These are phyloP conservation scores for Anagyrus pseudococci DNA, from an alignment of 2,888 invertebrate genomes.

Conservation along the genomic window DNA sequence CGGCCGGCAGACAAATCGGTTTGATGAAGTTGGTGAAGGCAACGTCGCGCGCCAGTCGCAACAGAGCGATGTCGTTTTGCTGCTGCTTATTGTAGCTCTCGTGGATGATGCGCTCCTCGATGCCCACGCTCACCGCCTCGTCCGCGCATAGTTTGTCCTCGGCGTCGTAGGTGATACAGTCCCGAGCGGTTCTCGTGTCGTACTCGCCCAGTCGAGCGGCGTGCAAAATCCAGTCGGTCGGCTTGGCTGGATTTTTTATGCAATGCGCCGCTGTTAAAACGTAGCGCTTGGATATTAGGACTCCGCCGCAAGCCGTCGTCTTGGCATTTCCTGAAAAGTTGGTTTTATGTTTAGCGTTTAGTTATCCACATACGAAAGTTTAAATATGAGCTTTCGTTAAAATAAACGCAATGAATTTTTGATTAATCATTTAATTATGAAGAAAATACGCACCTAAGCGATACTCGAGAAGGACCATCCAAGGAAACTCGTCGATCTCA, in stretches of 20 bases:
- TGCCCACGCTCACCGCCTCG: not conserved
- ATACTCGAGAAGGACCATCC: constrained; percentile 66
- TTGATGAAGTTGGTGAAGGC: not conserved
- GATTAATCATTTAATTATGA: too few species aligned
- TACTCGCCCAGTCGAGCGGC: constrained; percentile 15
- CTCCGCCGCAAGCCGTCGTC: too few species aligned
- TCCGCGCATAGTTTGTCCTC: not conserved
- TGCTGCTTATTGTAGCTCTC: not conserved
- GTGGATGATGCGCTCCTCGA: not conserved
- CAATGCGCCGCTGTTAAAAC: constrained; percentile 5
- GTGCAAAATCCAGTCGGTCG: constrained; percentile 36
- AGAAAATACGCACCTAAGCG: constrained; percentile 51
- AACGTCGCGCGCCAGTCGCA: not conserved
- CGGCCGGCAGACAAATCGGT: constrained; percentile 4
- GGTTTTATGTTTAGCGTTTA: too few species aligned
- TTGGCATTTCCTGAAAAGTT: too few species aligned
- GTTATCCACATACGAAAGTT: too few species aligned
- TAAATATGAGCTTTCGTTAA: too few species aligned
- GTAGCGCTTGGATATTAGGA: not conserved
- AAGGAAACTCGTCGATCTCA: constrained; percentile 66
- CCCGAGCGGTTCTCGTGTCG: not conserved
- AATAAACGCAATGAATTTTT: too few species aligned
- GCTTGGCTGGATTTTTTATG: too few species aligned
- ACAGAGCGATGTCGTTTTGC: constrained; percentile 1
- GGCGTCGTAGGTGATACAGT: not conserved